Percentiles rank a stretch among this genome's conserved stretches.
These are phyloP conservation scores for Synanthedon tipuliformis DNA, from an alignment of 2,888 invertebrate genomes.

Conservation along the genomic window DNA sequence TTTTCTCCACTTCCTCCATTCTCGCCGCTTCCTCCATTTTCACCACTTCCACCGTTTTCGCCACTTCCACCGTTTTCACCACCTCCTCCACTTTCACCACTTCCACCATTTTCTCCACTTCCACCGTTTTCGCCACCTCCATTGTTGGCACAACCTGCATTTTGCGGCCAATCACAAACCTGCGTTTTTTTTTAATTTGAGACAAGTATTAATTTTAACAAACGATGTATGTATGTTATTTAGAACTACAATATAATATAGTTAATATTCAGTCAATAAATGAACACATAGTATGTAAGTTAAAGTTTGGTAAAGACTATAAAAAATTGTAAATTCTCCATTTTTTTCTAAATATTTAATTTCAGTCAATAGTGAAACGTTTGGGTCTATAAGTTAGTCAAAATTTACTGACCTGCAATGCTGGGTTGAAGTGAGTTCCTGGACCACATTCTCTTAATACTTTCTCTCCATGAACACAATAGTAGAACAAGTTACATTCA, in stretches of 20 bases:
- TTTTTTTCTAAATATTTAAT: too few species aligned
- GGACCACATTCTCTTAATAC: conserved; percentile 24
- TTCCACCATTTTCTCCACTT: conserved; percentile 3
- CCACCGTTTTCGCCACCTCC: conserved; percentile 2
- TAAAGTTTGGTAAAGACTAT: too few species aligned
- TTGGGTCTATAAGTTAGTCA: too few species aligned
- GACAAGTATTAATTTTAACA: too few species aligned
- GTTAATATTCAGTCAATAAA: too few species aligned
- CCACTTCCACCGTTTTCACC: conserved; percentile 18
- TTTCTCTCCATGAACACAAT: conserved; percentile 41
- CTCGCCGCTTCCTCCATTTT: conserved; percentile 1
- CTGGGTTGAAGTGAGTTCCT: conserved; percentile 35
- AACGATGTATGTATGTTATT: too few species aligned
- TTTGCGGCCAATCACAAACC: conserved; percentile 23
- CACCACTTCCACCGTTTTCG: conserved; percentile 8
- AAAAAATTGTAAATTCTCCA: too few species aligned
- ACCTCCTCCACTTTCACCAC: conserved; percentile 3
- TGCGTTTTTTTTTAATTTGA: conserved; percentile 1
- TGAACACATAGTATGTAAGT: too few species aligned
- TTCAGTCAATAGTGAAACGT: too few species aligned
- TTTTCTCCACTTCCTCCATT: not conserved
- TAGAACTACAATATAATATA: too few species aligned
- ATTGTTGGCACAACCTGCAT: conserved; percentile 12
- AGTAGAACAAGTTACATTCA: conserved; percentile 49
- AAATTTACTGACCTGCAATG: conserved; percentile 22